Conservation (phyloP, 2,888 invertebrate genomes). For the Petrophora chlorosata region DNA sequence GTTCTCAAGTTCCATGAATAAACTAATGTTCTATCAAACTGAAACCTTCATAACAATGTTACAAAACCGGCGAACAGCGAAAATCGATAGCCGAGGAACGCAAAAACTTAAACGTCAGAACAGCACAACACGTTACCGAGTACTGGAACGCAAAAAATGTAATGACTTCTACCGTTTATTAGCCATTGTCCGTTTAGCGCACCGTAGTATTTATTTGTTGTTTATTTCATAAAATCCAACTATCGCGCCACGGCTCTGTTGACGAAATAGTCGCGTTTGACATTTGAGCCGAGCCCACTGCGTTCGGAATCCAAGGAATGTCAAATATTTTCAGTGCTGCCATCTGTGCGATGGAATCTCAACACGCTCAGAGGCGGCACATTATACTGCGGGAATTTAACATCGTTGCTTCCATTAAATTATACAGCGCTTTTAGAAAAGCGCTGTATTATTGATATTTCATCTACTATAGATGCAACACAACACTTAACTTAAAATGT, state of each 20-base stretch:
- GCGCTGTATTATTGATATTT: background rate
- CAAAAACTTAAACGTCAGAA: conserved; percentile 60
- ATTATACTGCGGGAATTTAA: conserved; percentile 55
- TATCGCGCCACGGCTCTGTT: conserved; percentile 82
- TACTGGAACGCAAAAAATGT: conserved; percentile 61
- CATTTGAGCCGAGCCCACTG: conserved; percentile 89
- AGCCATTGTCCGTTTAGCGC: conserved; percentile 73
- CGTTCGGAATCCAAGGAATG: conserved; percentile 86
- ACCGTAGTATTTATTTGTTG: conserved; percentile 73
- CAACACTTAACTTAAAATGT: background rate
- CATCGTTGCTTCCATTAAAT: conserved; percentile 11
- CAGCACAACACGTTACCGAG: conserved; percentile 62
- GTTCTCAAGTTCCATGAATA: conserved; percentile 22
- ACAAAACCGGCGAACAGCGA: conserved; percentile 75
- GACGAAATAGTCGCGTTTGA: conserved; percentile 86
- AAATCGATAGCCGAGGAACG: conserved; percentile 75
- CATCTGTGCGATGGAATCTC: conserved; percentile 83
- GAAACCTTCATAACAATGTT: conserved; percentile 71
- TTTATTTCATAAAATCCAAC: conserved; percentile 80
- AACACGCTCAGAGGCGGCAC: conserved; percentile 65
- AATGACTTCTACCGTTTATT: conserved; percentile 66
- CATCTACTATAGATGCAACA: background rate
- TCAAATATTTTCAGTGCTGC: conserved; percentile 87
- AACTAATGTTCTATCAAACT: conserved; percentile 50
- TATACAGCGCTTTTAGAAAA: background rate